Percentiles rank a stretch among this genome's conserved stretches.
phyloP scores from a whole-genome alignment of 2,797 vertebrate species.

The Alosa sapidissima region DNA sequence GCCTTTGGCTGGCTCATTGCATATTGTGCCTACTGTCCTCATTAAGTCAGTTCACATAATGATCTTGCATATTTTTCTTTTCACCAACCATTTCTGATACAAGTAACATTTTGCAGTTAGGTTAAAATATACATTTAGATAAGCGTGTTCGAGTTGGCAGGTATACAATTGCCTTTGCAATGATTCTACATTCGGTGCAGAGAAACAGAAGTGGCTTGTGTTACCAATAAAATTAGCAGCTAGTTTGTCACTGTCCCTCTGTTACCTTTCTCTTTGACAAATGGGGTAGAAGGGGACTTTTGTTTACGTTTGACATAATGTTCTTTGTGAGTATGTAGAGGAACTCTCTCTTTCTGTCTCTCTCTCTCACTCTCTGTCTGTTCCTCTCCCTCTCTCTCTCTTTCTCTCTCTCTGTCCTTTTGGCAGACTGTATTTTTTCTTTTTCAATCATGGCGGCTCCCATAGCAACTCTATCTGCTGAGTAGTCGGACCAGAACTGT shows the following conservation, averaged over 20 bases:
- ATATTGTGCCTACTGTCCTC: too few relatives aligned
- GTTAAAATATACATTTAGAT: background rate
- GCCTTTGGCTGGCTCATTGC: too few relatives aligned
- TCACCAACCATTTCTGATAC: background rate
- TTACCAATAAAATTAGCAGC: background rate
- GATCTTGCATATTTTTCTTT: background rate
- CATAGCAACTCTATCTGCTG: constrained; percentile 64
- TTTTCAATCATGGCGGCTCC: constrained; percentile 57
- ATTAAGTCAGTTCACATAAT: background rate
- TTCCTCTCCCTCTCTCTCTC: constrained; percentile 25
- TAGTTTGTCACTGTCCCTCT: background rate
- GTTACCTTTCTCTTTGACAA: background rate
- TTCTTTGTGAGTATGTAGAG: constrained; percentile 28
- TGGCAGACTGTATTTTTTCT: constrained; percentile 62
- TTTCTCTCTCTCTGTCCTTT: constrained; percentile 40
- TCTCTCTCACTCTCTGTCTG: constrained; percentile 16
- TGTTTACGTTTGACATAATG: constrained; percentile 47
- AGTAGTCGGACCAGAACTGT: constrained; percentile 54
- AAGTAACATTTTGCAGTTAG: background rate
- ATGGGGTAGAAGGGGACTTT: constrained; percentile 34
- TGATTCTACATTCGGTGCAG: background rate
- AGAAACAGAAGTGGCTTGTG: background rate
- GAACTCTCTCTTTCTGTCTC: background rate
- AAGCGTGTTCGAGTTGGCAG: background rate
- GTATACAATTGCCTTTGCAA: background rate